Base-by-base conservation (phyloP, 2,113 vertebrate genomes). In the Xyliphius kryptos region DNA sequence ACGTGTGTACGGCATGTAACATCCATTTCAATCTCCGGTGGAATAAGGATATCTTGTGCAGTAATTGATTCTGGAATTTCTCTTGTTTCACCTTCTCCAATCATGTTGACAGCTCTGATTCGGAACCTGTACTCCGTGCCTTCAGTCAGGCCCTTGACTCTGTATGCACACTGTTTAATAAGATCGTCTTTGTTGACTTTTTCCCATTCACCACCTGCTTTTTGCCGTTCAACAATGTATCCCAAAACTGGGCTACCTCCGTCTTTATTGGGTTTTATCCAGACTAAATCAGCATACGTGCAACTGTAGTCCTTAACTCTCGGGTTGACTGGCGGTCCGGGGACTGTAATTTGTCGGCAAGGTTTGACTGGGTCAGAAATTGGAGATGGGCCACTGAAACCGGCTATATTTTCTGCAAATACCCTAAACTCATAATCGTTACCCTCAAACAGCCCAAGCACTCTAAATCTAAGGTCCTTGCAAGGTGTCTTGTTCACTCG, bases 361-460 rank as follows among this genome's bases (percentile, higher is more conserved):
- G 93, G 92, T 82, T 92, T 96, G 79, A 90, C 91, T 74, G 86
- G 88, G 67, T 99, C 96, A 68, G 96, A 99, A 72, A 77, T 80
- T 71, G 91, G 92, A 59, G 96, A 99, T 21, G 96, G 94, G 58
- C 91, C 91, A 70, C 96, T 97, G 78, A 89, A 85, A 52, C 96
- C 96, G 60, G 92, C 92, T 60, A 91, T 89, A 63, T 99, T 99
- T 86, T 99, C 96, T 63, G 96, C 96, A 86, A 96, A 95, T 66
- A 95, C 91, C 83, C 95, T 92, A 80, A 98, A 99, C 76, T 99
- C 94, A 17, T 99, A 99, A 10, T 91, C 90, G 41, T 89, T 97
- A 72, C 94, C 92, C 67, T 98, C 96, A 81, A 90, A 99, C 61
- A 99, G 89, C 68, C 95, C 95, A 10, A 89, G 87, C 51, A 95